A percentile compares a stretch with the other conserved stretches of the same genome.
phyloP scores from a whole-genome alignment of 2,888 invertebrate genomes.

The Thecocarcelia acutangulata region DNA sequence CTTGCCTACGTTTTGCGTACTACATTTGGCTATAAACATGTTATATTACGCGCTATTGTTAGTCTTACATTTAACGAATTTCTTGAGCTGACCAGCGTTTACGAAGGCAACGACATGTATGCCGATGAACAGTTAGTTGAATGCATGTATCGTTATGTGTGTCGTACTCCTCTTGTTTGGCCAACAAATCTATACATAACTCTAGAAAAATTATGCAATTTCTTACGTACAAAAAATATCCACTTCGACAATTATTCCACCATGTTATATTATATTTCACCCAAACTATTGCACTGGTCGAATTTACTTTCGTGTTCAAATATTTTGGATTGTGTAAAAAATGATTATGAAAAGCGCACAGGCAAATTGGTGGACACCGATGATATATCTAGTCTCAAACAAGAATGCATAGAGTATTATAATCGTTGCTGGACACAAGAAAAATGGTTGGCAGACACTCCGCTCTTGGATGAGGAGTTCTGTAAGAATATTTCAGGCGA shows the following conservation, averaged over 20 bases:
- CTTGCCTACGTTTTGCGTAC: slow-evolving; percentile 50
- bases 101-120: slow-evolving; percentile 36
- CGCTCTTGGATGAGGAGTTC: slow-evolving; percentile 17
- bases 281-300: slow-evolving; percentile 61
- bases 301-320: slow-evolving; percentile 49
- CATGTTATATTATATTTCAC: slow-evolving; percentile 59
- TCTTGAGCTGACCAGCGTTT: slow-evolving; percentile 38
- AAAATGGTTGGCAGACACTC: slow-evolving; percentile 52
- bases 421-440: slow-evolving; percentile 64
- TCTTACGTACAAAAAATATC: slow-evolving; percentile 45
- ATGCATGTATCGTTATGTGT: slow-evolving; percentile 54
- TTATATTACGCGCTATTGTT: slow-evolving; percentile 44
- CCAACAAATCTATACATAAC: slow-evolving; percentile 56
- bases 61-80: slow-evolving; percentile 59
- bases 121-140: slow-evolving; percentile 32
- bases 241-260: slow-evolving; percentile 32
- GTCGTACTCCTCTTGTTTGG: slow-evolving; percentile 49
- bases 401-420: slow-evolving; percentile 57
- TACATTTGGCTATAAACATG: slow-evolving; percentile 58
- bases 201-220: slow-evolving; percentile 40
- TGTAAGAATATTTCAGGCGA: slow-evolving; percentile 2
- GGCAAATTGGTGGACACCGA: slow-evolving; percentile 36
- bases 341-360: slow-evolving; percentile 50
- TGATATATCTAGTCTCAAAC: slow-evolving; percentile 13
- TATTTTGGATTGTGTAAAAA: slow-evolving; percentile 52